Evolutionary conservation across 2,888 invertebrate genomes (phyloP), one percentile per base, ranked within the genome.

Genomic region (Hermaeophaga mercurialis): DNA sequence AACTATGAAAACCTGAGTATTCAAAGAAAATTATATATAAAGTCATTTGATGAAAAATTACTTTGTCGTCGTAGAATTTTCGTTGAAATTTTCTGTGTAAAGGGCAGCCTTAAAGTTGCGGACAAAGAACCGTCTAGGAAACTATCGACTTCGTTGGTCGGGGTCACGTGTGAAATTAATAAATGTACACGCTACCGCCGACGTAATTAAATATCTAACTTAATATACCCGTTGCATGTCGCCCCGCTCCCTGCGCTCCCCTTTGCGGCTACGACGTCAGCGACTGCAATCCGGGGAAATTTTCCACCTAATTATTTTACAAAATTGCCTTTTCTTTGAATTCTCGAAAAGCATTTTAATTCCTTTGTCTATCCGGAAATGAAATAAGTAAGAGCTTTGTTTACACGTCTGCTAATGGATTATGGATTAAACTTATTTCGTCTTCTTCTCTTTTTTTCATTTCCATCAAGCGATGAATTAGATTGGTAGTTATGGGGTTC

Each of bases 131-230:
- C 50, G 31, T 31, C 43, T 31, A 49, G 22, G 70, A 70, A 71
- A 71, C 70, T 70, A 68, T 70, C 70, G 63, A 56, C 58, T 59
- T 48, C 47, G 57, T 57, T 56, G 66, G n/a, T 66, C 59, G 64
- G 66, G 69, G 73, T 72, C 74, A 75, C 74, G 73, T 74, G 74
- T 75, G 73, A 75, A 74, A 75, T 76, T 75, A 75, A 76, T 75
- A 76, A 76, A 74, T 71, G 73, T 73, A 69, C 74, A 74, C 72
- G 71, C 68, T 69, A 71, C 66, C 66, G 61, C 64, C 65, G 63
- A 63, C 65, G 69, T 74, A 76, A 76, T 76, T 75, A 76, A 76
- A 75, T 74, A 75, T 71, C 72, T 71, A 71, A 71, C 73, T 72
- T 72, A 74, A 74, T 74, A 73, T 69, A 65, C 70, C 63, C 65